These are phyloP conservation scores for Leptarthrus brevirostris DNA, from an alignment of 2,888 invertebrate genomes.

Conservation along the genomic window DNA sequence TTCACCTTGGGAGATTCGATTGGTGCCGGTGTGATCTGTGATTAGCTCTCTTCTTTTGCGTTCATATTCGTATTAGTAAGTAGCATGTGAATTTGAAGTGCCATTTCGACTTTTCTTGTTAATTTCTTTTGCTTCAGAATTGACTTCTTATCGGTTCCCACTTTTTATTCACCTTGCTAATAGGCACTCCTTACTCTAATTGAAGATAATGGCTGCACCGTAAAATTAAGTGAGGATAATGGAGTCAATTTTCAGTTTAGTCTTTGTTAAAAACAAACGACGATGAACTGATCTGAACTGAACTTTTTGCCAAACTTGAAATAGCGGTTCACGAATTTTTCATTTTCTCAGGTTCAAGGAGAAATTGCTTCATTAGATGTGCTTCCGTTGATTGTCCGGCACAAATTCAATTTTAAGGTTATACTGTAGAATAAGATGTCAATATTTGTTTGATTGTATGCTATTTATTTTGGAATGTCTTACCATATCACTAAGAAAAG, in stretches of 20 bases:
- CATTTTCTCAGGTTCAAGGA: slow-evolving; percentile 3
- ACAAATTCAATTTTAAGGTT: background rate
- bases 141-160: slow-evolving; percentile 22
- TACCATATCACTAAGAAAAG: background rate
- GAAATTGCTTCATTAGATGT: slow-evolving; percentile 16
- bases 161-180: slow-evolving; percentile 10
- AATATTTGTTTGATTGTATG: slow-evolving; percentile 28
- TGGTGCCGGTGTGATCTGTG: background rate
- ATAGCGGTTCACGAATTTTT: slow-evolving; percentile 23
- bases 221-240: slow-evolving; percentile 45
- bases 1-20: slow-evolving; percentile 23
- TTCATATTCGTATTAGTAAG: background rate
- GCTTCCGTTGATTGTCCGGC: background rate
- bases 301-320: background rate
- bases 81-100: background rate
- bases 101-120: slow-evolving; percentile 5
- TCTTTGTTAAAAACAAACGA: slow-evolving; percentile 19
- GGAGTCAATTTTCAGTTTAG: slow-evolving; percentile 19
- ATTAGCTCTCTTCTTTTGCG: background rate
- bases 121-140: background rate
- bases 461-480: slow-evolving; percentile 6
- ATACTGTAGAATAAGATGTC: background rate
- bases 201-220: slow-evolving; percentile 41
- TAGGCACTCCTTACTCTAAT: slow-evolving; percentile 9
- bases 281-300: slow-evolving; percentile 19